These are phyloP conservation scores for Drosophila multiciliata DNA, from an alignment of 2,888 invertebrate genomes.

Conservation along the genomic window DNA sequence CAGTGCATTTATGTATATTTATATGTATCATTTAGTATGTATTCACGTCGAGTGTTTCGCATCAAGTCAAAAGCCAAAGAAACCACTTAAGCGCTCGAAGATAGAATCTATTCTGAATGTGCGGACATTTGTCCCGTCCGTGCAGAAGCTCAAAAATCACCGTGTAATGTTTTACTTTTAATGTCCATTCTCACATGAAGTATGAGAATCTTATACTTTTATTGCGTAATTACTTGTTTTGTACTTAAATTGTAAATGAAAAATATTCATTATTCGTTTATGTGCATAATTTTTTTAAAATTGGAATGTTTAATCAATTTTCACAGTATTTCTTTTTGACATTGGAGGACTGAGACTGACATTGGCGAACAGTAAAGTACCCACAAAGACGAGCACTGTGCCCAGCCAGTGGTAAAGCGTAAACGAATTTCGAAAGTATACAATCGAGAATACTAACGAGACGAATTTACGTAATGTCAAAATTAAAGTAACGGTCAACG, in stretches of 20 bases:
- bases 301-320: conserved; percentile 50
- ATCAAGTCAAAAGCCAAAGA: conserved; percentile 55
- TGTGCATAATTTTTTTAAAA: conserved; percentile 1
- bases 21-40: conserved; percentile 53
- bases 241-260: conserved; percentile 72
- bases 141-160: conserved; percentile 2
- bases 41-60: conserved; percentile 34
- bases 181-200: conserved; percentile 32
- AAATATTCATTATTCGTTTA: conserved; percentile 53
- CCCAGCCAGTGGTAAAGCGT: conserved; percentile 95
- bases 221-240: conserved; percentile 61
- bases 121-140: not conserved
- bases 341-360: conserved; percentile 85
- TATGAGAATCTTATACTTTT: conserved; percentile 60
- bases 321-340: conserved; percentile 24
- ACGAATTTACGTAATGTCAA: conserved; percentile 97
- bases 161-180: conserved; percentile 38
- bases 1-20: conserved; percentile 60
- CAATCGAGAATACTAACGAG: conserved; percentile 96
- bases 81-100: conserved; percentile 25
- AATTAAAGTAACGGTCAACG: conserved; percentile 96
- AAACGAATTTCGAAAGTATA: conserved; percentile 96
- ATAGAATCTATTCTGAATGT: conserved; percentile 5
- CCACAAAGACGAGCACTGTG: conserved; percentile 93
- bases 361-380: conserved; percentile 96